These are phyloP conservation scores for Ptychoptera contaminata DNA, from an alignment of 2,888 invertebrate species.

Conservation along the genomic window DNA sequence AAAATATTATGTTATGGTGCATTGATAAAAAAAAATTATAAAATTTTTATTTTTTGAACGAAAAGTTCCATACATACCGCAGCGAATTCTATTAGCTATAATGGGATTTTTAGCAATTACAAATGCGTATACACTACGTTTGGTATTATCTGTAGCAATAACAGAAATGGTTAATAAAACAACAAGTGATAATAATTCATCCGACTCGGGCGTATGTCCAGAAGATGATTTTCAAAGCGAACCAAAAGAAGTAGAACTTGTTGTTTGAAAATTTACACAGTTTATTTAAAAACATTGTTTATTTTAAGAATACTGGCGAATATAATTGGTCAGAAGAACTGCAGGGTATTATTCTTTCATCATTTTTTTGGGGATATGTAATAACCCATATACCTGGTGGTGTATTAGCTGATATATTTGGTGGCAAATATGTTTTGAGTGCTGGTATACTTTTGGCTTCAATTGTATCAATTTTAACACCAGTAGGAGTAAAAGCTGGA, in stretches of 20 bases:
- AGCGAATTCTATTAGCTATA: conserved; percentile 50
- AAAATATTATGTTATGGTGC: too few relatives aligned
- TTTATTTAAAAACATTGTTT: not conserved
- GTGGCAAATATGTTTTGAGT: conserved; percentile 61
- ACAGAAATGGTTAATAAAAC: conserved; percentile 44
- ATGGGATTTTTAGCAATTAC: conserved; percentile 57
- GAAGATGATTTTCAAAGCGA: too few relatives aligned
- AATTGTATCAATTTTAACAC: not conserved
- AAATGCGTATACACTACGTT: conserved; percentile 64
- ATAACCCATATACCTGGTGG: conserved; percentile 61
- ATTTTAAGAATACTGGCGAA: conserved; percentile 26
- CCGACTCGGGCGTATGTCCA: too few relatives aligned
- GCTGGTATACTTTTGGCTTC: conserved; percentile 43
- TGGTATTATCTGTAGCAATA: conserved; percentile 53
- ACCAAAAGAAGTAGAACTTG: too few relatives aligned
- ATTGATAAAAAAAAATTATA: too few relatives aligned
- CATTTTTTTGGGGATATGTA: conserved; percentile 66
- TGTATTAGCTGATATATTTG: conserved; percentile 53
- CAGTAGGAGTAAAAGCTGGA: not conserved
- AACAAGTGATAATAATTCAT: too few relatives aligned
- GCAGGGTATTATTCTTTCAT: conserved; percentile 52
- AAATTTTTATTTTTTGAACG: too few relatives aligned
- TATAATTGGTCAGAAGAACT: conserved; percentile 41
- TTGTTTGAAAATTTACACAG: too few relatives aligned
- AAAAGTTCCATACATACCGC: conserved; percentile 27